Evolutionary conservation across 2,113 vertebrate species (phyloP).

Genomic region (Callocephalon fimbriatum): DNA sequence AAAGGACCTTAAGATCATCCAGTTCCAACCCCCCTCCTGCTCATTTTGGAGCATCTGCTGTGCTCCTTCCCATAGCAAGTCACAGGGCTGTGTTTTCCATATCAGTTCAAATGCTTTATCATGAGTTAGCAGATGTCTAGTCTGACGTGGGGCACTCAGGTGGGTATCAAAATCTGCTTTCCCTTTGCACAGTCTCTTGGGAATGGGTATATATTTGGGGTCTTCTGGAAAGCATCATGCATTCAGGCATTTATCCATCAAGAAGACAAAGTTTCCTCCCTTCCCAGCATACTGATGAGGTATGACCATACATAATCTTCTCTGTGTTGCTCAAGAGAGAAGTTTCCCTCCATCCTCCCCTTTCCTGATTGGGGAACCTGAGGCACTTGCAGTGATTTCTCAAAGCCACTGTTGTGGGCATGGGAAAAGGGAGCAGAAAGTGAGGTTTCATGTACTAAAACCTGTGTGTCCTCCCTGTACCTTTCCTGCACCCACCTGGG

Average conservation of each 20-base stretch:
- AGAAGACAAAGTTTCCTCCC: neutral
- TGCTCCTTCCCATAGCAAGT: neutral
- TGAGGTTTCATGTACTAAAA: rapidly evolving
- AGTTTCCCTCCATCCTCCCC: neutral
- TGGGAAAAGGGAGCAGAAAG: neutral
- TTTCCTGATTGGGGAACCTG: neutral
- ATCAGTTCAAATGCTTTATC: neutral
- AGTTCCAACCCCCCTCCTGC: neutral
- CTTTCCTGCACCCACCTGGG: neutral
- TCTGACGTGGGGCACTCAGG: neutral
- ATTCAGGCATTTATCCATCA: neutral
- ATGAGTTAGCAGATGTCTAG: rapidly evolving
- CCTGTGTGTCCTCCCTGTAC: rapidly evolving
- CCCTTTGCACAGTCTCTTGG: rapidly evolving
- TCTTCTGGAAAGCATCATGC: rapidly evolving
- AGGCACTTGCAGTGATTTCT: neutral
- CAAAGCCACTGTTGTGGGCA: neutral
- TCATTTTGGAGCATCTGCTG: rapidly evolving
- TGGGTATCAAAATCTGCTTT: neutral
- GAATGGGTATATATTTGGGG: neutral
- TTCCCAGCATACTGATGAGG: neutral
- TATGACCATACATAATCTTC: neutral
- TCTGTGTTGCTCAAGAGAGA: neutral
- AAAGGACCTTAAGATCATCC: neutral
- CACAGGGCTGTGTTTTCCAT: neutral